phyloP scores from a whole-genome alignment of 2,797 vertebrate genomes.

The Pampus argenteus region DNA sequence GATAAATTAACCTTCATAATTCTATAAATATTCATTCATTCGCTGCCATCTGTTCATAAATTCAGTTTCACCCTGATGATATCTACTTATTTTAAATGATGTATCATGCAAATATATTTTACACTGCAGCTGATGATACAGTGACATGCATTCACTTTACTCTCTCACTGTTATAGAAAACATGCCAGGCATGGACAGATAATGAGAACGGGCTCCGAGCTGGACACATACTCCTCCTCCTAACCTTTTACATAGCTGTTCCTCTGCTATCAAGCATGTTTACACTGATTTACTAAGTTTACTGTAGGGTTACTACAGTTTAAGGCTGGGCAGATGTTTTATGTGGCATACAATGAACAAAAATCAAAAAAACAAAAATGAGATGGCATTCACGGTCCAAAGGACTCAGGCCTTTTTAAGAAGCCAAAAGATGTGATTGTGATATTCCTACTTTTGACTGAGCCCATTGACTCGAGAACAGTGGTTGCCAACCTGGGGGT shows the following conservation, averaged over 20 bases:
- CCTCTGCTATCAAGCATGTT: neutral
- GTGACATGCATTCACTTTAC: constrained; percentile 3
- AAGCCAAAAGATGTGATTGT: neutral
- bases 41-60: neutral
- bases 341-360: neutral
- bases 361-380: neutral
- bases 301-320: neutral
- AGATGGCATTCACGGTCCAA: neutral
- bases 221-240: neutral
- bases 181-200: constrained; percentile 16
- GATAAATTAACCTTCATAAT: neutral
- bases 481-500: no score
- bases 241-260: neutral
- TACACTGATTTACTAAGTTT: neutral
- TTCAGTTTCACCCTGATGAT: neutral
- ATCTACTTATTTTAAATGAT: neutral
- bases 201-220: neutral
- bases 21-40: no score
- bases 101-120: neutral
- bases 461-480: no score
- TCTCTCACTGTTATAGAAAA: constrained; percentile 15
- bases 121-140: constrained; percentile 11
- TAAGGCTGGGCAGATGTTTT: neutral
- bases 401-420: neutral
- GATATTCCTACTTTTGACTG: neutral